Evolutionary conservation across 2,797 vertebrate species (phyloP), one percentile per base, ranked within the genome.

Genomic region (Vireo griseus): DNA sequence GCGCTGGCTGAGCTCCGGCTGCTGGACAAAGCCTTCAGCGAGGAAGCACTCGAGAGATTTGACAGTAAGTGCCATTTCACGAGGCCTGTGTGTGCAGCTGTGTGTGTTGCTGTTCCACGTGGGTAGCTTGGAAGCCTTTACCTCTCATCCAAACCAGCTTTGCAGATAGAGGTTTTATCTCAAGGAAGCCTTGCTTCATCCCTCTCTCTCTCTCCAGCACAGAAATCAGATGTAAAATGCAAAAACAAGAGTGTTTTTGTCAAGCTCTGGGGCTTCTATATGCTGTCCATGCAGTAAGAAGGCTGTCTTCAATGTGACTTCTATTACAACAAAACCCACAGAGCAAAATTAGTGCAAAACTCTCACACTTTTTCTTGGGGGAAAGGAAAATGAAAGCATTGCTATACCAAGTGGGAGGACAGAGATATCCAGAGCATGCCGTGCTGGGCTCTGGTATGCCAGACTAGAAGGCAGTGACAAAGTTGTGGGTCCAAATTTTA

Each of bases 1-100:
- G 97, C 97, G 0, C 88, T 98, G 73, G 96, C 98, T 9, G 99
- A 99, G 97, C 92, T 99, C 29, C 97, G 99, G 6, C 95, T 98
- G 61, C 95, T 99, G 91, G 99, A 99, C 98, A 98, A 95, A 96
- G 67, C 91, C 48, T 94, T 99, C 13, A 97, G 84, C 14, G 67
- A 94, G 0, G 97, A 98, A 12, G 48, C 98, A 2, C 86, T 98
- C 3, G 12, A 65, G 26, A 96, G 86, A 16, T 97, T 98, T 72
- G 94, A 82, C 11, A 93, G 98, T 98, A 95, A 98, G 98, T 97
- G 74, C 18, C 16, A 11, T 13, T 15, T 16, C 3, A 1, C 18
- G 24, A 33, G 61, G 12, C 3, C 16, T 29, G 1, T 8, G 24
- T 12, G 22, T 73, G 37, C 0, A 4, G 9, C 10, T 55, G 0